Conservation (phyloP, 2,113 vertebrate species). For the Megaleporinus macrocephalus region DNA sequence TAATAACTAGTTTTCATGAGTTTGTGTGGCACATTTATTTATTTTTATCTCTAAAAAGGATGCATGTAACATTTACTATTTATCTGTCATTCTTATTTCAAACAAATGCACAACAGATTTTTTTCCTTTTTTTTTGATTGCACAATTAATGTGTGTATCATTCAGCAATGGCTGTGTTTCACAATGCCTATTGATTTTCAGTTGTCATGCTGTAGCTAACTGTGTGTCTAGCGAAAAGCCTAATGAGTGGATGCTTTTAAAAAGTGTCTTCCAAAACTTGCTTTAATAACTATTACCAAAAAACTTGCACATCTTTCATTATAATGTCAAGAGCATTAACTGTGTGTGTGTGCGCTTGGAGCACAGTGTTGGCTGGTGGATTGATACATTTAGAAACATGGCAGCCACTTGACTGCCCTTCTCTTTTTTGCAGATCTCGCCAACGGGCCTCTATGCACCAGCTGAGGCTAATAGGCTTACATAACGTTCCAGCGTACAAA, state of each 20-base stretch:
- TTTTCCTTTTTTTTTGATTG: constrained; percentile 9
- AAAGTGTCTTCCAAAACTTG: not conserved
- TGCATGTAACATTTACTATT: not conserved
- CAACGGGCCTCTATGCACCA: constrained; percentile 30
- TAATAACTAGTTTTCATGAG: not conserved
- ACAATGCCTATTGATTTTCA: not conserved
- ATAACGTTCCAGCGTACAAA: constrained; percentile 21
- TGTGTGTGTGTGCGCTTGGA: constrained; percentile 6
- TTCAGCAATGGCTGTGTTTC: not conserved
- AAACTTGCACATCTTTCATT: not conserved
- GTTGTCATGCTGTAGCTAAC: not conserved
- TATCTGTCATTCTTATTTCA: not conserved
- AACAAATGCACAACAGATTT: not conserved
- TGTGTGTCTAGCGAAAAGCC: not conserved
- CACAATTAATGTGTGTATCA: not conserved
- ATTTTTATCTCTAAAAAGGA: not conserved
- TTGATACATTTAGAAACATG: constrained; percentile 45
- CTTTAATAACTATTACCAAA: constrained; percentile 10
- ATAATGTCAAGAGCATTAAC: constrained; percentile 27
- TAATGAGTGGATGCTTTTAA: not conserved
- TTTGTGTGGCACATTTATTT: not conserved
- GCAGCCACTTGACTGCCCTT: constrained; percentile 45
- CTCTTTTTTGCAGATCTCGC: constrained; percentile 19
- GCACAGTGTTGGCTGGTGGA: constrained; percentile 28
- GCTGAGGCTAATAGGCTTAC: constrained; percentile 42